Conservation (phyloP, 1,140 invertebrate species). For the Bombus polaris region DNA sequence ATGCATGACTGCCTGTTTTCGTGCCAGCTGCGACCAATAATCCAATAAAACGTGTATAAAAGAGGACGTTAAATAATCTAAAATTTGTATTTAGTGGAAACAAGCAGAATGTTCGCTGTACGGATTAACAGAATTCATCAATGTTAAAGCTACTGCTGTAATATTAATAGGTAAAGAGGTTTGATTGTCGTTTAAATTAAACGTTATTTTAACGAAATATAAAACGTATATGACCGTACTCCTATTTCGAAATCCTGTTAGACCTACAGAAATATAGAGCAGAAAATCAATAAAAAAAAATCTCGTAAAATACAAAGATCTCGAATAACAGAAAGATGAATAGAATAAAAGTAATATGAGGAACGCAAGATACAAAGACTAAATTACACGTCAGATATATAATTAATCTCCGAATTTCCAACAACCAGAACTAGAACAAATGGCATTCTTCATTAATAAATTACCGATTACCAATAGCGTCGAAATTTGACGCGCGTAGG, state of each 20-base stretch:
- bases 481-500: background rate
- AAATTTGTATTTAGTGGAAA: background rate
- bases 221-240: background rate
- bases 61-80: background rate
- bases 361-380: background rate
- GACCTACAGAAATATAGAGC: background rate
- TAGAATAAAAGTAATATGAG: background rate
- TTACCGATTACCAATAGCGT: background rate
- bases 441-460: background rate
- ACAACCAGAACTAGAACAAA: background rate
- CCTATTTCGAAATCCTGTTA: too few species aligned
- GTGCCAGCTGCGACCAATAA: background rate
- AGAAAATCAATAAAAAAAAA: background rate
- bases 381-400: background rate
- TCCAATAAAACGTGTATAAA: background rate
- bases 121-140: background rate
- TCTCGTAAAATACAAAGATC: background rate
- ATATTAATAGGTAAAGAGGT: too few species aligned
- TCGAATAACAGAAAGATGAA: background rate
- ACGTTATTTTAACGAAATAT: background rate
- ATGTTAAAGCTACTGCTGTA: background rate
- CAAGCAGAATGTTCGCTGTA: too few species aligned
- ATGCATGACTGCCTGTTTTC: background rate
- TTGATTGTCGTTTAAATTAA: background rate
- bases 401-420: background rate